Evolutionary conservation across 2,888 invertebrate genomes (phyloP), one percentile per base, ranked within the genome.

Genomic region (Azorinus chamasolen): DNA sequence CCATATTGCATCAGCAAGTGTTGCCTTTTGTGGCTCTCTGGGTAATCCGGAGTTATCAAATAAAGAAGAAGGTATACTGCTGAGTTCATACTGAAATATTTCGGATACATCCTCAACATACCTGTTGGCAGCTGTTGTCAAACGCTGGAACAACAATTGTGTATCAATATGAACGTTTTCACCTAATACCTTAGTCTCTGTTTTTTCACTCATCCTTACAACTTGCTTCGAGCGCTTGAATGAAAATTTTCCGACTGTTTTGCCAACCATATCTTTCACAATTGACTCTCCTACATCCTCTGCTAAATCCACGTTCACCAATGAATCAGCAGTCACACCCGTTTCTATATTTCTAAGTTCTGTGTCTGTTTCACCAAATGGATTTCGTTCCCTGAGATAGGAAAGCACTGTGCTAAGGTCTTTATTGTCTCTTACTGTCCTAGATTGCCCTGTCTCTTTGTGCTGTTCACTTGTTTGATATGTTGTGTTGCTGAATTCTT

Each of bases 401-500:
- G 20, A 4, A 2, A 75, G 14, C 3, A 82, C n/a, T 4, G 25
- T 46, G 1, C 6, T n/a, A n/a, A 1, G 32, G 59, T 86, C 83
- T 41, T 66, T 64, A 8, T 18, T 22, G 10, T 83, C 78, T 59
- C 78, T 63, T 12, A 18, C 22, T 24, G 46, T 37, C 43, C 76
- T 55, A 25, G 73, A 48, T 18, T 32, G 43, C 16, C 62, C 50
- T 5, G 20, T 22, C n/a, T 80, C 83, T 58, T 83, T 83, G 50
- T 78, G 80, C 45, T 83, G 78, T 0, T 83, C 77, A 65, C 82
- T 80, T 41, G 77, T 65, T 14, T 48, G 3, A 57, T 62, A 80
- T 18, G 64, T 64, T 25, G 61, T 54, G 53, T 72, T 77, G 41
- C 54, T 50, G 48, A 81, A 55, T 24, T 77, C 58, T 39, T 75